Conservation (phyloP, 1,140 invertebrate species). For the Onthophagus taurus region DNA sequence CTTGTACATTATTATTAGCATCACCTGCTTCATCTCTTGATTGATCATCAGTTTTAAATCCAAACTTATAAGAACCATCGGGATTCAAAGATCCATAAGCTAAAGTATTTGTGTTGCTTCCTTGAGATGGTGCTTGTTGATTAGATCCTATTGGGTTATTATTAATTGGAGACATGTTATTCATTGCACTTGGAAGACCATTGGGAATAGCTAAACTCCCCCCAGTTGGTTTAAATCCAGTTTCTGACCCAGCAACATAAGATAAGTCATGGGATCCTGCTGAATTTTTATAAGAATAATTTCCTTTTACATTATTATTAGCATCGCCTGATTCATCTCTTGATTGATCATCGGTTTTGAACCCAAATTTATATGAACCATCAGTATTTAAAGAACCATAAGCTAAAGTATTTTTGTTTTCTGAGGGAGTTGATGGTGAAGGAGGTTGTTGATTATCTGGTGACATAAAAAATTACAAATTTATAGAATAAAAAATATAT, state of each 20-base stretch:
- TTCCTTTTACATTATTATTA: constrained; percentile 26
- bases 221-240: constrained; percentile 21
- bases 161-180: no score
- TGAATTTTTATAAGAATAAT: constrained; percentile 23
- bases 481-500: no score
- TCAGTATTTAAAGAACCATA: no score
- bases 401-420: no score
- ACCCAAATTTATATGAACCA: constrained; percentile 25
- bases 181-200: no score
- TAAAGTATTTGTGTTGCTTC: no score
- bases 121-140: no score
- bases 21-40: constrained; percentile 23
- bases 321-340: constrained; percentile 24
- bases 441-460: no score
- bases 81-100: no score
- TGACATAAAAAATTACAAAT: no score
- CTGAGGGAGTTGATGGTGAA: no score
- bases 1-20: constrained; percentile 25
- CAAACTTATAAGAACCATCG: constrained; percentile 26
- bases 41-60: constrained; percentile 22
- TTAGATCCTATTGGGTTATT: no score
- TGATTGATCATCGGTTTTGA: constrained; percentile 20
- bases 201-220: constrained; percentile 13
- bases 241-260: constrained; percentile 20
- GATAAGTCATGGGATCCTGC: constrained; percentile 21